Conservation (phyloP, 2,888 invertebrate species). For the Dicycla oo region DNA sequence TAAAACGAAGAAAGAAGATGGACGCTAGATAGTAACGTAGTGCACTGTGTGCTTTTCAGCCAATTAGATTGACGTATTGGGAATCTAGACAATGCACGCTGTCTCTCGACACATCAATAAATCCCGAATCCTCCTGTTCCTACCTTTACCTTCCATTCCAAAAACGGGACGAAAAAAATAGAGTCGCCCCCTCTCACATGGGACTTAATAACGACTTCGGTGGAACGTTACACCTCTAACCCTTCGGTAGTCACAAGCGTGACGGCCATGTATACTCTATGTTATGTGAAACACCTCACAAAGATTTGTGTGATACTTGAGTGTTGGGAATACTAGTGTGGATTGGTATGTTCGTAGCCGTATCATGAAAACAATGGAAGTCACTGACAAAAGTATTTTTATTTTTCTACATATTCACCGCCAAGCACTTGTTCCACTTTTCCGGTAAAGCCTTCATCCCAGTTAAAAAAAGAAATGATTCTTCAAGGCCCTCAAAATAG, state of each 20-base stretch:
- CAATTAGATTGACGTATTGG: constrained; percentile 21
- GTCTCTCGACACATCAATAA: constrained; percentile 37
- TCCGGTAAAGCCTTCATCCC: too few relatives aligned
- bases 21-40: neutral
- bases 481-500: too few relatives aligned
- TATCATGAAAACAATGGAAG: too few relatives aligned
- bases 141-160: neutral
- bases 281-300: constrained; percentile 41
- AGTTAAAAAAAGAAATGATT: too few relatives aligned
- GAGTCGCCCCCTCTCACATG: constrained; percentile 37
- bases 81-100: constrained; percentile 23
- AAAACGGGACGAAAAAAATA: constrained; percentile 32
- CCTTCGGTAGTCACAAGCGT: constrained; percentile 40
- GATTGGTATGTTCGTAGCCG: too few relatives aligned
- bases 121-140: constrained; percentile 20
- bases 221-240: constrained; percentile 46
- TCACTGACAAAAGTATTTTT: too few relatives aligned
- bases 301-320: constrained; percentile 20
- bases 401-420: too few relatives aligned
- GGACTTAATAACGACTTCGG: constrained; percentile 44
- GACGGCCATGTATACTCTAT: constrained; percentile 43
- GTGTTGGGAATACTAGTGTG: constrained; percentile 35
- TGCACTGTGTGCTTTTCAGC: constrained; percentile 1
- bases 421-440: too few relatives aligned
- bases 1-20: neutral